Base-by-base conservation (phyloP, 2,113 vertebrate species). In the Hippocampus mohnikei region DNA sequence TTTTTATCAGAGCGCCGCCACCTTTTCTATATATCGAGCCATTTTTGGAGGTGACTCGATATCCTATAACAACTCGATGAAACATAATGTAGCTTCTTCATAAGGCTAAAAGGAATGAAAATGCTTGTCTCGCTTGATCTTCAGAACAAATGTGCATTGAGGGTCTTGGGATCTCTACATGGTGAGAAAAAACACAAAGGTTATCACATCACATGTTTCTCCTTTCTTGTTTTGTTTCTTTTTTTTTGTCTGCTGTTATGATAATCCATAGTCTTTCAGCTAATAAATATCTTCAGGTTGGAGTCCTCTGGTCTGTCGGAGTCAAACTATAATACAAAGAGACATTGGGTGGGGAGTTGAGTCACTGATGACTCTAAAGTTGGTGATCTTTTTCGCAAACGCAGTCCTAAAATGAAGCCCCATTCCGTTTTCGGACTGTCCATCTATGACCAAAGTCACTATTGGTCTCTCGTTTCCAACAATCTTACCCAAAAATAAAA, bases 251-350 rank as follows among this genome's bases (percentile, higher is more conserved):
- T 25, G 40, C n/a, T 12, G 41, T 50, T 70, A 37, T 67, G 61
- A 46, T 77, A 73, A 85, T 82, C 81, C 79, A 70, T 77, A 87
- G 88, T 87, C 82, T 80, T 77, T 84, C 56, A 84, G 67, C 88
- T 70, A 91, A 85, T 89, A 85, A 81, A 84, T 86, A 87, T 74
- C 80, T 87, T 84, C 74, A 82, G 71, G 77, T 79, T 81, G 68
- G 58, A 79, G 80, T 81, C 70, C 74, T 84, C 67, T 69, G 74
- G 70, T 88, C 77, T 77, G 71, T 71, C 75, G 76, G 82, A 86
- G 82, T 83, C 88, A 87, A 85, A 82, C 72, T 88, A 90, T 88
- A 70, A 83, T 87, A 92, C 87, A 91, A 85, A 88, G 79, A 87
- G 73, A 87, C 70, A 84, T 84, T 79, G 80, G 79, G 80, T 78